Percentiles rank a stretch among this genome's conserved stretches.
These are phyloP conservation scores for Colletes gigas DNA, from an alignment of 1,140 invertebrate genomes.

Conservation along the genomic window DNA sequence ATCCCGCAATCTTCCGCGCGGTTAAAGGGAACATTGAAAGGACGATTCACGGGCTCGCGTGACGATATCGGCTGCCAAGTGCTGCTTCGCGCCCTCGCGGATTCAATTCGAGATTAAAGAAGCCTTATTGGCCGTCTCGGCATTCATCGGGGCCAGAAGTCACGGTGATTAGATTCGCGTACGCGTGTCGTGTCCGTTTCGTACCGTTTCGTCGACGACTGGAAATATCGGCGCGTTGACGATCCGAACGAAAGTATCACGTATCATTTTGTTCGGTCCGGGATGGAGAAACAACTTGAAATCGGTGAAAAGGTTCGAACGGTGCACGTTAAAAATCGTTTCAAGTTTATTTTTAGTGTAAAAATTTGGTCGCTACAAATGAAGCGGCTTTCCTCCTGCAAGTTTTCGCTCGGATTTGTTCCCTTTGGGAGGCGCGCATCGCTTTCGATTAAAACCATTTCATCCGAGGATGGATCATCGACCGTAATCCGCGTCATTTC, in stretches of 20 bases:
- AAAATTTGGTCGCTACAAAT: background rate
- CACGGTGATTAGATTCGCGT: constrained; percentile 63
- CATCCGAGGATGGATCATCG: background rate
- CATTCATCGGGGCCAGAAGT: constrained; percentile 59
- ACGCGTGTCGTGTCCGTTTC: background rate
- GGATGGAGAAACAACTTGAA: no score
- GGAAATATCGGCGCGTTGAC: background rate
- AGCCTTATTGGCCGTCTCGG: constrained; percentile 63
- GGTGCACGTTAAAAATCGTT: background rate
- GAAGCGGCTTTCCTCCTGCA: background rate
- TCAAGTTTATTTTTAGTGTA: background rate
- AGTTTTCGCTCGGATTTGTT: background rate
- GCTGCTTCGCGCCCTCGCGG: constrained; percentile 61
- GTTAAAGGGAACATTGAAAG: constrained; percentile 56
- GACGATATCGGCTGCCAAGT: constrained; percentile 8
- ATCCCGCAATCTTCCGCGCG: constrained; percentile 57
- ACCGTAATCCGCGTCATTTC: background rate
- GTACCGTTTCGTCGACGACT: background rate
- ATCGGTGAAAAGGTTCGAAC: background rate
- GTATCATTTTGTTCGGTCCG: no score
- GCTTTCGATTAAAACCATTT: constrained; percentile 8
- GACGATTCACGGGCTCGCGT: constrained; percentile 42
- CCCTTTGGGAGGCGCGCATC: background rate
- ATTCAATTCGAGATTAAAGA: constrained; percentile 77
- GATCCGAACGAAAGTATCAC: no score